phyloP scores from a whole-genome alignment of 2,797 vertebrate species.

The Gephyroberyx darwinii region DNA sequence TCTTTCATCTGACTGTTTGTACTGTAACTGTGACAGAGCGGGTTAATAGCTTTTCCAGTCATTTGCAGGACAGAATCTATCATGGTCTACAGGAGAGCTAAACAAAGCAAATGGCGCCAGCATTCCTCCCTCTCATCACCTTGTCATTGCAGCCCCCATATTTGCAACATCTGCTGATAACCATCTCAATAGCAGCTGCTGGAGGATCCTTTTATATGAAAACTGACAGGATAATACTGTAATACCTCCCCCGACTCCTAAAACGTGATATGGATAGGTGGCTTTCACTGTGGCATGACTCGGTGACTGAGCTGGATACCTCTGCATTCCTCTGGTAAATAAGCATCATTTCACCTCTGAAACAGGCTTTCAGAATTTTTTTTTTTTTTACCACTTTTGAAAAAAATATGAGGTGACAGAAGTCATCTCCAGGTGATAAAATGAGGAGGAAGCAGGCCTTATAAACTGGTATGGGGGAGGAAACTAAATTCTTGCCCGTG shows the following conservation, averaged over 20 bases:
- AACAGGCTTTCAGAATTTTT: background rate
- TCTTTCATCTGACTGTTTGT: slow-evolving; percentile 48
- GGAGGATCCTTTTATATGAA: slow-evolving; percentile 33
- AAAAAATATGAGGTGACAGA: slow-evolving; percentile 19
- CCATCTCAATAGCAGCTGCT: slow-evolving; percentile 47
- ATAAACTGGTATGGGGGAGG: background rate
- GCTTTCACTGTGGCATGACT: slow-evolving; percentile 1
- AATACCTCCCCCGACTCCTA: slow-evolving; percentile 14
- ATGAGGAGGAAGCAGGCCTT: background rate
- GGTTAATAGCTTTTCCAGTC: slow-evolving; percentile 49
- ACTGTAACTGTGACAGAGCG: slow-evolving; percentile 21
- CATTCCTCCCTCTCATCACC: slow-evolving; percentile 75
- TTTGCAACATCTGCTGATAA: slow-evolving; percentile 76
- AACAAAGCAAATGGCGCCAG: slow-evolving; percentile 54
- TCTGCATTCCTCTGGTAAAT: slow-evolving; percentile 15
- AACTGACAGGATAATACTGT: slow-evolving; percentile 19
- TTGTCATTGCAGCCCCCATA: slow-evolving; percentile 60
- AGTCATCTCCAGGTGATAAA: slow-evolving; percentile 23
- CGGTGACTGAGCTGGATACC: slow-evolving; percentile 1
- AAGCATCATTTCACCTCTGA: slow-evolving; percentile 5
- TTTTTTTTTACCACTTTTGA: no score
- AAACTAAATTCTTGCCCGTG: background rate
- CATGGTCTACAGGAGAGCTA: slow-evolving; percentile 50
- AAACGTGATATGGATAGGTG: slow-evolving; percentile 22
- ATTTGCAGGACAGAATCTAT: slow-evolving; percentile 43